A percentile compares a stretch with the other conserved stretches of the same genome.
These are phyloP conservation scores for Drosophila rellima DNA, from an alignment of 2,888 invertebrate species.

Conservation along the genomic window DNA sequence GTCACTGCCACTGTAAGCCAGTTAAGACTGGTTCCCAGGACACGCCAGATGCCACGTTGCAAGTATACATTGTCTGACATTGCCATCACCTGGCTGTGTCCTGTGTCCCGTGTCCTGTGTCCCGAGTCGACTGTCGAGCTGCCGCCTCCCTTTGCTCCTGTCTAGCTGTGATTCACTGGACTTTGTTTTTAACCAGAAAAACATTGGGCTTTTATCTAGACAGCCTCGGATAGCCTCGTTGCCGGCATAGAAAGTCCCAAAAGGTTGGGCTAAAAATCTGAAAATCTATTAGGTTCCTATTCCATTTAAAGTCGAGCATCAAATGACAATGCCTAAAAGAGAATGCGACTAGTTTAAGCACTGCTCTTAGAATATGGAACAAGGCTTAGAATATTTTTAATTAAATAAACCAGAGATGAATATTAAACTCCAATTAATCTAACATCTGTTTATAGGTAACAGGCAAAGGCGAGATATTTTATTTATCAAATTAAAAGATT, in stretches of 20 bases:
- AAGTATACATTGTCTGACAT: slow-evolving; percentile 20
- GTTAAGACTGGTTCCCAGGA: slow-evolving; percentile 40
- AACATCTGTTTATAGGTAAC: no score
- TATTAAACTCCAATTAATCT: no score
- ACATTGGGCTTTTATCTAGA: slow-evolving; percentile 16
- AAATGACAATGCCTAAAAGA: background rate
- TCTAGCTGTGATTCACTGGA: slow-evolving; percentile 21
- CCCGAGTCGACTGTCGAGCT: background rate
- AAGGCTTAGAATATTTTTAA: no score
- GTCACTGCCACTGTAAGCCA: slow-evolving; percentile 55
- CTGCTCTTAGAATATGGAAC: background rate
- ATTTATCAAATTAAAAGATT: background rate
- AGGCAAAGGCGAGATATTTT: no score
- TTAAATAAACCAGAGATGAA: no score
- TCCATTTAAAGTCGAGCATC: background rate
- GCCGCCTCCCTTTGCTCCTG: background rate
- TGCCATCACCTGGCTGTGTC: slow-evolving; percentile 20
- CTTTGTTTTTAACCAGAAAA: slow-evolving; percentile 20
- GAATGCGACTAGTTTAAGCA: background rate
- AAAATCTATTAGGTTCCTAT: slow-evolving; percentile 3
- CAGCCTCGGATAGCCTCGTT: slow-evolving; percentile 5
- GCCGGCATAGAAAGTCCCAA: slow-evolving; percentile 2
- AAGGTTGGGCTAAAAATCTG: background rate
- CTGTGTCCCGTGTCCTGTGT: background rate
- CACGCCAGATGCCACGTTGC: slow-evolving; percentile 24